These are phyloP conservation scores for Muntiacus muntjak DNA, from an alignment of 2,113 vertebrate genomes.

Conservation along the genomic window DNA sequence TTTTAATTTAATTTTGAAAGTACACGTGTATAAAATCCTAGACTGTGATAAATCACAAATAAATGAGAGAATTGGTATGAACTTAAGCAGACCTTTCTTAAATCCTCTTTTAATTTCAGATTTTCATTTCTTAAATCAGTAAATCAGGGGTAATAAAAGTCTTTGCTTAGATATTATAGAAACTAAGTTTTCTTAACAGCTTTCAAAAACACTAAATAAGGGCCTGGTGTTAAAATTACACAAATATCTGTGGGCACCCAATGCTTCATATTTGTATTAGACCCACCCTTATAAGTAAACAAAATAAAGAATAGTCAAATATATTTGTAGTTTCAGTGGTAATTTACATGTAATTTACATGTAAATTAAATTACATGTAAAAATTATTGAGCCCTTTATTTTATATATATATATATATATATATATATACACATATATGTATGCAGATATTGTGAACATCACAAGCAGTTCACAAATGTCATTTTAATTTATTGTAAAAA, in stretches of 20 bases:
- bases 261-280: background rate
- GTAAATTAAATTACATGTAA: background rate
- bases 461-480: background rate
- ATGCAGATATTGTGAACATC: background rate
- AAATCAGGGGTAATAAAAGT: constrained; percentile 40
- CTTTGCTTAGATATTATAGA: background rate
- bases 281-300: background rate
- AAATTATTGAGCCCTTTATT: background rate
- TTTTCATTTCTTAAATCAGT: constrained; percentile 51
- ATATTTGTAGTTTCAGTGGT: background rate
- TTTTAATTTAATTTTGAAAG: constrained; percentile 58
- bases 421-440: background rate
- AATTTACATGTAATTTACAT: background rate
- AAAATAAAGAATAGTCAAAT: background rate
- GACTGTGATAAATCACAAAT: constrained; percentile 40
- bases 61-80: constrained; percentile 35
- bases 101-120: background rate
- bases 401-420: background rate
- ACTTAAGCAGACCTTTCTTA: constrained; percentile 4
- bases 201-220: constrained; percentile 22
- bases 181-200: background rate
- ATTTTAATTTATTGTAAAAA: background rate
- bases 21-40: constrained; percentile 24
- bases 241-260: background rate
- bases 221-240: background rate